Evolutionary conservation across 1,140 invertebrate genomes (phyloP).

Genomic region (Eciton burchellii): DNA sequence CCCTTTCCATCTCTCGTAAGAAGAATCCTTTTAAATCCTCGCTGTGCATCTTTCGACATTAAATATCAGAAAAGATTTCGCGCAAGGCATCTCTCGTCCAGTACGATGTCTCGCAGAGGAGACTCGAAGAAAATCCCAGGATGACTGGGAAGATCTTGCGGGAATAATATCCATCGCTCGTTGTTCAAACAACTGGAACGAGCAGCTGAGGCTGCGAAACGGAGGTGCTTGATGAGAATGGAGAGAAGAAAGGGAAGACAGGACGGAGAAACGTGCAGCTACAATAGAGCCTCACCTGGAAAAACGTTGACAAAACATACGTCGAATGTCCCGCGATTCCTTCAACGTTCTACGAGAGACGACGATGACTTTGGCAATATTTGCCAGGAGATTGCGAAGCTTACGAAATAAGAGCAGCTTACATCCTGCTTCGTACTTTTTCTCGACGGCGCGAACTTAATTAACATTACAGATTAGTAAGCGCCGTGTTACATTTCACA

Average conservation of each 20-base stretch:
- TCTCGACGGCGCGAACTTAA: not conserved
- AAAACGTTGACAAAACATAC: slow-evolving; percentile 58
- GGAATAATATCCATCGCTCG: slow-evolving; percentile 70
- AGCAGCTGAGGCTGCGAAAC: not conserved
- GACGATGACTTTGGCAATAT: not conserved
- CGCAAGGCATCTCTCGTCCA: slow-evolving; percentile 17
- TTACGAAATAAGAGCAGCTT: slow-evolving; percentile 3
- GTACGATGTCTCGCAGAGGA: not conserved
- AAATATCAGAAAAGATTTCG: slow-evolving; percentile 44
- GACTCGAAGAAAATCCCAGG: slow-evolving; percentile 33
- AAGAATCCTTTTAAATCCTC: slow-evolving; percentile 7
- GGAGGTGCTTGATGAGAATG: slow-evolving; percentile 30
- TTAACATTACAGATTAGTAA: not conserved
- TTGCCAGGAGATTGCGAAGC: slow-evolving; percentile 29
- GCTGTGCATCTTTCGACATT: slow-evolving; percentile 31
- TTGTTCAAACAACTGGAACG: slow-evolving; percentile 69
- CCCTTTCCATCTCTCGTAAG: not conserved
- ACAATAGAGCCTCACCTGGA: slow-evolving; percentile 47
- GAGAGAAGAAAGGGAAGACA: slow-evolving; percentile 41
- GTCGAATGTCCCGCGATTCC: slow-evolving; percentile 43
- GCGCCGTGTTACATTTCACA: too few relatives aligned
- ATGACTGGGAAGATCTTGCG: slow-evolving; percentile 57
- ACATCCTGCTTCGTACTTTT: not conserved
- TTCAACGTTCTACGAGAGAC: slow-evolving; percentile 13
- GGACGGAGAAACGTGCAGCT: slow-evolving; percentile 39